Conservation (phyloP, 2,113 vertebrate species). For the Bolborhynchus lineola region DNA sequence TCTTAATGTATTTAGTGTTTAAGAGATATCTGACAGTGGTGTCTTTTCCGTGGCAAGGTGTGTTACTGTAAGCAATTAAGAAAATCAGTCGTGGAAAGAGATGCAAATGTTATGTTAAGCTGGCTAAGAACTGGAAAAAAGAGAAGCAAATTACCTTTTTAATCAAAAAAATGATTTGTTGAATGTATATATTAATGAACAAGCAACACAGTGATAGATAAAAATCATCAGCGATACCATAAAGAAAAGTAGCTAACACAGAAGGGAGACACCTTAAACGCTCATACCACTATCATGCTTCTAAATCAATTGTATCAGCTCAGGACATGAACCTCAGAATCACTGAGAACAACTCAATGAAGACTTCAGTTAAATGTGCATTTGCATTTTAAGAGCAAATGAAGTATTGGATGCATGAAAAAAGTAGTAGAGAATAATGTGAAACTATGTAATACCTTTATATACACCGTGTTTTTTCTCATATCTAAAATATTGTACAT, state of each 20-base stretch:
- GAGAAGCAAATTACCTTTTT: not conserved
- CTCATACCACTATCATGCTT: not conserved
- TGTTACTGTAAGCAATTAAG: not conserved
- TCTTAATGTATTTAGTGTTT: not conserved
- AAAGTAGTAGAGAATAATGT: not conserved
- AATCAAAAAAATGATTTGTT: not conserved
- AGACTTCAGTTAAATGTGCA: not conserved
- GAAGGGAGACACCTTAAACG: not conserved
- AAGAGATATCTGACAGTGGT: not conserved
- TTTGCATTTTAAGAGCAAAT: not conserved
- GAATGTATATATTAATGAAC: not conserved
- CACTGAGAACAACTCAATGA: not conserved
- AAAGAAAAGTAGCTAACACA: not conserved
- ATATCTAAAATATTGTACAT: not conserved
- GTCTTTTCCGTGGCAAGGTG: not conserved
- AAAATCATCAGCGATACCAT: not conserved
- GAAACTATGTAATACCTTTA: not conserved
- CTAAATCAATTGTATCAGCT: conserved; percentile 26
- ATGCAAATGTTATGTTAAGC: not conserved
- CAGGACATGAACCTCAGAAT: conserved; percentile 5
- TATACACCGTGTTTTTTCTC: not conserved
- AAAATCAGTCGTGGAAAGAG: not conserved
- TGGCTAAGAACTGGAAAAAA: not conserved
- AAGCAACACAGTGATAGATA: not conserved
- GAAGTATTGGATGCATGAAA: not conserved